Evolutionary conservation across 2,888 invertebrate genomes (phyloP).

Genomic region (Andrena fulva): DNA sequence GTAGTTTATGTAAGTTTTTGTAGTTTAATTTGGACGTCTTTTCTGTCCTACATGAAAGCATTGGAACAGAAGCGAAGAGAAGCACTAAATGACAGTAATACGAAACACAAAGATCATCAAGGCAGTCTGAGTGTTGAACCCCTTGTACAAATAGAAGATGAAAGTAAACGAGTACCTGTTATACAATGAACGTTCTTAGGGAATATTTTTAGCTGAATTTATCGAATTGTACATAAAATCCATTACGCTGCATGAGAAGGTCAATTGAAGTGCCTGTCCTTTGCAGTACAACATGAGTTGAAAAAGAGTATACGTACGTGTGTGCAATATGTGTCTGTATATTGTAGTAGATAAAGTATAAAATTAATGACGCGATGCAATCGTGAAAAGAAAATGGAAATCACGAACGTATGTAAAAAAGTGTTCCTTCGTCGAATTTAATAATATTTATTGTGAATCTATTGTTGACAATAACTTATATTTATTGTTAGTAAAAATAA

Average conservation of each 20-base stretch:
- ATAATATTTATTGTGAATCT: constrained; percentile 33
- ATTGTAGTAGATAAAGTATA: constrained; percentile 17
- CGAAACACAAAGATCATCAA: constrained; percentile 16
- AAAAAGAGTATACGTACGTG: constrained; percentile 10
- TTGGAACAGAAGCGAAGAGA: constrained; percentile 80
- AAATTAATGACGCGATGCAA: constrained; percentile 24
- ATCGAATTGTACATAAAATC: constrained; percentile 44
- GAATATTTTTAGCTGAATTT: constrained; percentile 62
- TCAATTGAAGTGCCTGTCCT: constrained; percentile 32
- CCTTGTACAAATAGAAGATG: constrained; percentile 24
- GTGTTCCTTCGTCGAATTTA: constrained; percentile 38
- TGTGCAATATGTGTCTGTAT: constrained; percentile 3
- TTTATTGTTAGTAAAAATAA: constrained; percentile 47
- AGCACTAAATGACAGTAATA: neutral
- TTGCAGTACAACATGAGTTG: constrained; percentile 51
- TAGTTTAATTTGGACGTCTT: constrained; percentile 92
- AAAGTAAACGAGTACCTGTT: constrained; percentile 42
- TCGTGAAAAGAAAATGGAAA: constrained; percentile 17
- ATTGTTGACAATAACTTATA: constrained; percentile 47
- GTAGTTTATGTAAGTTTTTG: constrained; percentile 90
- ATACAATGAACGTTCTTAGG: constrained; percentile 58
- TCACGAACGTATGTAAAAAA: constrained; percentile 39
- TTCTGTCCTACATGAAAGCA: constrained; percentile 92
- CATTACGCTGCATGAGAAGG: constrained; percentile 27
- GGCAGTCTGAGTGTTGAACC: constrained; percentile 10